phyloP scores from a whole-genome alignment of 2,797 vertebrate species.

The Phalloptychus januarius region DNA sequence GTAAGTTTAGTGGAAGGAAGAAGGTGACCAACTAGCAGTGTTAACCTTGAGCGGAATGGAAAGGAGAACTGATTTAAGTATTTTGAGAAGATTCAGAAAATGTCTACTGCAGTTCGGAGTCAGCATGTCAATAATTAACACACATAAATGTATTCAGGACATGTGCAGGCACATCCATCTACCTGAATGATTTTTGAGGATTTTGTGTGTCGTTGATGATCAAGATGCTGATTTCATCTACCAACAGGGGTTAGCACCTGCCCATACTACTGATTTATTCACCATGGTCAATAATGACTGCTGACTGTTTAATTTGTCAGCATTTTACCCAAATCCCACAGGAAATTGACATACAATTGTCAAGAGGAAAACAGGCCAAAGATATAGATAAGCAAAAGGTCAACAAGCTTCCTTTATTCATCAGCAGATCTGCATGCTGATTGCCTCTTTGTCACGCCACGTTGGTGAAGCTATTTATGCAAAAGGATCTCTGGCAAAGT shows the following conservation, averaged over 20 bases:
- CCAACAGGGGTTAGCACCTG: not conserved
- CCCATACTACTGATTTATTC: not conserved
- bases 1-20: not conserved
- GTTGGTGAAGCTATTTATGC: not conserved
- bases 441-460: not conserved
- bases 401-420: not conserved
- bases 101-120: not conserved
- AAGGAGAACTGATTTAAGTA: not conserved
- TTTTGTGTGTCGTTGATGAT: not conserved
- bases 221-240: not conserved
- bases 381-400: not conserved
- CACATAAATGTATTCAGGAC: not conserved
- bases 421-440: no score
- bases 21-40: not conserved
- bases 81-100: not conserved
- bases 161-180: no score
- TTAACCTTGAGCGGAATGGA: not conserved
- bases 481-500: not conserved
- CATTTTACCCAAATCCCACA: not conserved
- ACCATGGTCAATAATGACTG: not conserved
- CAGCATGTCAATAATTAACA: not conserved
- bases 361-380: not conserved
- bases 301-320: not conserved
- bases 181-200: not conserved
- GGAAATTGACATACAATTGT: not conserved